Evolutionary conservation across 1,140 invertebrate species (phyloP).

Genomic region (Drosophila kurseongensis): DNA sequence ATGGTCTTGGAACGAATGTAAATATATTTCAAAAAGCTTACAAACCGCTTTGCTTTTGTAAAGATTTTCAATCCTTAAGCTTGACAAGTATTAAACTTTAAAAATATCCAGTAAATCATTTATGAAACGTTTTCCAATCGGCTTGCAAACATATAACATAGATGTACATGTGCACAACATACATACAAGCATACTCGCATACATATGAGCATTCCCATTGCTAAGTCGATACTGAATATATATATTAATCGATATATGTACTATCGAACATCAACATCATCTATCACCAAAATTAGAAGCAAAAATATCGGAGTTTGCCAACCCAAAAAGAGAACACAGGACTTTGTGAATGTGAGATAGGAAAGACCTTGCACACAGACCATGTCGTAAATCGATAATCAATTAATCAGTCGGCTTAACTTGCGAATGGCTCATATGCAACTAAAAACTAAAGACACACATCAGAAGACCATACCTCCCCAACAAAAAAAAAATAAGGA

Average conservation of each 20-base stretch:
- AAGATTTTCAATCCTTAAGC: not conserved
- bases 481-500: slow-evolving; percentile 13
- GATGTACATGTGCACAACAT: slow-evolving; percentile 42
- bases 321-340: slow-evolving; percentile 37
- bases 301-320: slow-evolving; percentile 14
- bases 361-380: not conserved
- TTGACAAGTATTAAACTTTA: not conserved
- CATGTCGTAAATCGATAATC: slow-evolving; percentile 8
- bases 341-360: slow-evolving; percentile 29
- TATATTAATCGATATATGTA: slow-evolving; percentile 40
- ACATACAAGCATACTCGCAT: slow-evolving; percentile 39
- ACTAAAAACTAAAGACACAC: slow-evolving; percentile 32
- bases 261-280: slow-evolving; percentile 36
- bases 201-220: slow-evolving; percentile 80
- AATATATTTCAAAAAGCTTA: not conserved
- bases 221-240: slow-evolving; percentile 71
- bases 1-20: slow-evolving; percentile 25
- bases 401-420: slow-evolving; percentile 72
- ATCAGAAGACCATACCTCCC: slow-evolving; percentile 31
- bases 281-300: slow-evolving; percentile 26
- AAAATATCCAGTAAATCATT: slow-evolving; percentile 3
- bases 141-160: slow-evolving; percentile 23
- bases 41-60: not conserved
- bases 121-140: slow-evolving; percentile 17
- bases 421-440: slow-evolving; percentile 76